phyloP scores from a whole-genome alignment of 2,113 vertebrate genomes.

The Syrrhaptes paradoxus region DNA sequence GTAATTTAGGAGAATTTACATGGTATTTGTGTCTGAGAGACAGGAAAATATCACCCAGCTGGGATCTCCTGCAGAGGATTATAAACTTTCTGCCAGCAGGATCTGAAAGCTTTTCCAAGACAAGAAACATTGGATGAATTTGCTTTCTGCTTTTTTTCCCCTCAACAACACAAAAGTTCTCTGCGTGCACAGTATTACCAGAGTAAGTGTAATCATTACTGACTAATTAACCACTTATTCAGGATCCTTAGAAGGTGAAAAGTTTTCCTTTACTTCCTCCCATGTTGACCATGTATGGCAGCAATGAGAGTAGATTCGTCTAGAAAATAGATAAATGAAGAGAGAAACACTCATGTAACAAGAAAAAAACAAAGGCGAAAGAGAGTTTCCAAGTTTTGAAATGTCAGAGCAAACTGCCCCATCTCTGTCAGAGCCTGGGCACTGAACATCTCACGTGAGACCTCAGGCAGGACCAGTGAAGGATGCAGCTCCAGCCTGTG shows the following conservation, averaged over 20 bases:
- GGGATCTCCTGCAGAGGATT: conserved; percentile 14
- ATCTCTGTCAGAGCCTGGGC: background rate
- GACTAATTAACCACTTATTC: background rate
- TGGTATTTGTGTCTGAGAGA: conserved; percentile 24
- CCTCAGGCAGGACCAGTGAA: background rate
- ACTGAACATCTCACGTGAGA: background rate
- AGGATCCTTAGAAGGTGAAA: background rate
- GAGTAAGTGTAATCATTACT: background rate
- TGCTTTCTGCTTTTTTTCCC: background rate
- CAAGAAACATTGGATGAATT: background rate
- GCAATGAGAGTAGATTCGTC: background rate
- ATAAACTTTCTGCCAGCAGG: conserved; percentile 26
- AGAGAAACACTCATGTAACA: background rate
- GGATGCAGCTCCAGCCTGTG: background rate
- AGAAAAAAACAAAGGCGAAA: background rate
- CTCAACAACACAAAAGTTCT: background rate
- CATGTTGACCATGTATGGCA: background rate
- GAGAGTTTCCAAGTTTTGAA: background rate
- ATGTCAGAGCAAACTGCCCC: background rate
- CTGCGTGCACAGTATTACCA: background rate
- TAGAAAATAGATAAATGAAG: background rate
- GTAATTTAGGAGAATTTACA: conserved; percentile 48
- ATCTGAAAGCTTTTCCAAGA: conserved; percentile 1
- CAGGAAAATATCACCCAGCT: background rate
- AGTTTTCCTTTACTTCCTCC: background rate